Evolutionary conservation across 37 sponge, comb jelly and placozoan species (phyloP).

Genomic region (Oopsacas minuta): DNA sequence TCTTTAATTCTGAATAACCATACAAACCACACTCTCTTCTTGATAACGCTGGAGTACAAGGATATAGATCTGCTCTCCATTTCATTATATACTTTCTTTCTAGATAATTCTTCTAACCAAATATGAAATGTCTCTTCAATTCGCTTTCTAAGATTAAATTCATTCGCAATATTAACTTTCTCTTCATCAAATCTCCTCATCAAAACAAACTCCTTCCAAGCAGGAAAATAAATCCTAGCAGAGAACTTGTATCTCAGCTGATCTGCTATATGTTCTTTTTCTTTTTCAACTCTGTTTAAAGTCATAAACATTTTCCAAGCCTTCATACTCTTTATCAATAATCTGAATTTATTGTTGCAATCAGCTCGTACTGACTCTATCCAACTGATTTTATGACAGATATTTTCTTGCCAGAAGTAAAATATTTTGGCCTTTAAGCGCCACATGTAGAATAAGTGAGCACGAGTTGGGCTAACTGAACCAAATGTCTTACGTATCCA

Average conservation of each 20-base stretch:
- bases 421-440: background rate
- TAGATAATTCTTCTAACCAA: background rate
- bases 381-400: background rate
- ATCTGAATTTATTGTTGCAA: background rate
- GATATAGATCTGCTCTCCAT: background rate
- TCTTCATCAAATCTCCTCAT: background rate
- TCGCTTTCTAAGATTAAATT: background rate
- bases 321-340: background rate
- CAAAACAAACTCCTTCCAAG: background rate
- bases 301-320: background rate
- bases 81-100: background rate
- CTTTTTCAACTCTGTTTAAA: background rate
- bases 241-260: background rate
- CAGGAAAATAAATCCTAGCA: background rate
- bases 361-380: background rate
- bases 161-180: background rate
- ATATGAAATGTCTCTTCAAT: background rate
- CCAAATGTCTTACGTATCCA: constrained; percentile 3
- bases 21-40: background rate
- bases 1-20: background rate
- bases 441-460: background rate
- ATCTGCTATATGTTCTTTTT: background rate
- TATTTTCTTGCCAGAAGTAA: background rate
- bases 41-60: background rate
- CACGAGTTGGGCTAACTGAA: background rate